These are phyloP conservation scores for Melanaphis sacchari DNA, from an alignment of 1,140 invertebrate genomes.

Conservation along the genomic window DNA sequence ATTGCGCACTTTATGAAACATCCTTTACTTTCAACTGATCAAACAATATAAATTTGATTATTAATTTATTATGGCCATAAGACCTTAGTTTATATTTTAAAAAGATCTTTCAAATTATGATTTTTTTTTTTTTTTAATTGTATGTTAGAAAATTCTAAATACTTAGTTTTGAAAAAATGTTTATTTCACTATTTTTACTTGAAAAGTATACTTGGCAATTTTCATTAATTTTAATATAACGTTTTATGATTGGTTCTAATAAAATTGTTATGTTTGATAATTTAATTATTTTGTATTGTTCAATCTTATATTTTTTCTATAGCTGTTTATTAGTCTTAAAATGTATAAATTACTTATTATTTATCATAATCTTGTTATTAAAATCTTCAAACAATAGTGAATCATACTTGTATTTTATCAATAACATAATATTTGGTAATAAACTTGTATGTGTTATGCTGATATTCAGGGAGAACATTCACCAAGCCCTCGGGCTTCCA, in stretches of 20 bases:
- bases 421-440: slow-evolving; percentile 35
- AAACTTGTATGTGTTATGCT: slow-evolving; percentile 59
- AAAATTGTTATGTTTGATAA: not conserved
- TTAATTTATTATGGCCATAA: not conserved
- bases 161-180: not conserved
- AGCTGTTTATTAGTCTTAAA: not conserved
- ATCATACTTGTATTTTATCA: slow-evolving; percentile 10
- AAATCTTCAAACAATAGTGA: not conserved
- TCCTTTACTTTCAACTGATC: not conserved
- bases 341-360: not conserved
- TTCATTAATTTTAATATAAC: not conserved
- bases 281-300: not conserved
- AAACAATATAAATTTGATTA: not conserved
- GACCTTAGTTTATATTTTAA: not conserved
- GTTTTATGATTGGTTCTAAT: not conserved
- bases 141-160: not conserved
- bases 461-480: slow-evolving; percentile 80
- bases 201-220: not conserved
- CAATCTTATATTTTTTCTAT: not conserved
- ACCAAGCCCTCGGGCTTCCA: slow-evolving; percentile 82
- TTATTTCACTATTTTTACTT: not conserved
- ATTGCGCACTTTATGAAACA: no score
- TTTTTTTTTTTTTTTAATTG: not conserved
- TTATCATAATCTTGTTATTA: not conserved
- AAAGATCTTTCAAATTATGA: not conserved